Base-by-base conservation (phyloP, 2,797 vertebrate genomes). In the Tragelaphus oryx region DNA sequence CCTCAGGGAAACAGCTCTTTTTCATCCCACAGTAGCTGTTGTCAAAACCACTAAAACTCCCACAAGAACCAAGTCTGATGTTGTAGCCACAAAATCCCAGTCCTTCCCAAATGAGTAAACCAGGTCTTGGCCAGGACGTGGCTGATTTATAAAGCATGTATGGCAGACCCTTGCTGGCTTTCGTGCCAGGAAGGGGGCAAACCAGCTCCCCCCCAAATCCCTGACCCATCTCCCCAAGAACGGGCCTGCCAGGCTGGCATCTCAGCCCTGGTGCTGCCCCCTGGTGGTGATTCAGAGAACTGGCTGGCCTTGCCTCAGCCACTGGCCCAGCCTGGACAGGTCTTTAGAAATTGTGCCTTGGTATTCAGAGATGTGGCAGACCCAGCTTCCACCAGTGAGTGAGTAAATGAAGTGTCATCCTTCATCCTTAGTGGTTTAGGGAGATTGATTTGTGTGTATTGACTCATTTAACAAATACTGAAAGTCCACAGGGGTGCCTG, bases 271-370 rank as follows among this genome's bases (percentile, higher is more conserved):
- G 26, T 48, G 71, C 3, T 0, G 60, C 94, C 82, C 96, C 82
- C 97, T 96, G 79, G 89, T 96, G 97, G 92, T 74, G 41, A 50
- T 12, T 2, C 9, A 0, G 16, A 62, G 90, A 95, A 95, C 57
- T 71, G 57, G 52, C 5, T 14, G 28, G 11, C 85, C 33, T 33
- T 84, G 24, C 24, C 37, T 26, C 17, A 8, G 0, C 55, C 10
- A n/a, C 37, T 52, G 62, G 74, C 65, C 59, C 4, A 3, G 55
- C 44, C 3, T 48, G 20, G 33, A 87, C 89, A 8, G 10, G 24
- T 82, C 74, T 94, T 84, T n/a, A 80, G 46, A 89, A 76, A 60
- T 50, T 37, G 41, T 1, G 6, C 87, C 33, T 33, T 57, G 46
- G n/a, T 88, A 16, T 52, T 84, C 17, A 68, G 46, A 89, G 54